A percentile compares a stretch with the other conserved stretches of the same genome.
phyloP scores from a whole-genome alignment of 92 coral and sea anemone species.

The Palythoa heliodiscus region DNA sequence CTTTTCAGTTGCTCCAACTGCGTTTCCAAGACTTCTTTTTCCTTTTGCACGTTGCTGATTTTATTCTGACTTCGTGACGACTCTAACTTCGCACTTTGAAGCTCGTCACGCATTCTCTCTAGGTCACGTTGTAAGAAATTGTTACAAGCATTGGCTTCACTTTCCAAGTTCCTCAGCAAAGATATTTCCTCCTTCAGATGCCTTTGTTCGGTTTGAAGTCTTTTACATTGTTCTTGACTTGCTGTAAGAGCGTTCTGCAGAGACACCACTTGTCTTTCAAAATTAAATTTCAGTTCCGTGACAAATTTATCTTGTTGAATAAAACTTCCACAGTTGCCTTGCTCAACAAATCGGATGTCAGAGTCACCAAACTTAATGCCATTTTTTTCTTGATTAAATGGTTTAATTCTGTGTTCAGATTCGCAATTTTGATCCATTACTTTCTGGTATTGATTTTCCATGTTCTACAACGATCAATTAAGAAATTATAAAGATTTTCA shows the following conservation, averaged over 20 bases:
- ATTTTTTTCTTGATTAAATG: background rate
- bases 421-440: background rate
- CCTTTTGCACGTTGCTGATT: background rate
- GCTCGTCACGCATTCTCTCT: constrained; percentile 25
- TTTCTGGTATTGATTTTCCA: background rate
- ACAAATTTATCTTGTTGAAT: constrained; percentile 17
- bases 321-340: background rate
- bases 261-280: constrained; percentile 18
- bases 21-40: background rate
- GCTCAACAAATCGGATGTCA: background rate
- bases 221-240: constrained; percentile 32
- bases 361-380: background rate
- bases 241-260: constrained; percentile 32
- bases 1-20: constrained; percentile 18
- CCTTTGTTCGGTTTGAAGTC: constrained; percentile 21
- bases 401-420: background rate
- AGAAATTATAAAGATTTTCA: background rate
- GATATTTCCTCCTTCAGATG: constrained; percentile 40
- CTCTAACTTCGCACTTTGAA: background rate
- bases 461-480: background rate
- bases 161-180: background rate
- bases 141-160: constrained; percentile 1
- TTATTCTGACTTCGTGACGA: background rate
- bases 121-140: constrained; percentile 1
- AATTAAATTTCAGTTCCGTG: constrained; percentile 9